phyloP scores from a whole-genome alignment of 2,797 vertebrate species.

The Austrolebias charrua region DNA sequence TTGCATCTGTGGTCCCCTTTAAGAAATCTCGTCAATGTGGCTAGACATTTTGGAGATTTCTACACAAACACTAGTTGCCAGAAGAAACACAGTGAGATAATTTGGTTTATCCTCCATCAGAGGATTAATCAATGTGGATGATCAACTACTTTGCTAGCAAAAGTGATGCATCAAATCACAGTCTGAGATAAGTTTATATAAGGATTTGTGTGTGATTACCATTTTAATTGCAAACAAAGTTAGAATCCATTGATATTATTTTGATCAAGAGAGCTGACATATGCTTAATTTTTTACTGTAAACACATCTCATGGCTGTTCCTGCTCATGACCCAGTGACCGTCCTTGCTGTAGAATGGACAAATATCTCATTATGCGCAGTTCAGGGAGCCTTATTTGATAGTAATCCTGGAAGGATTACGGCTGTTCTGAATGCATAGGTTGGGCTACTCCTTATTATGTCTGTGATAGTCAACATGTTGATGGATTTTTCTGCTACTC shows the following conservation, averaged over 20 bases:
- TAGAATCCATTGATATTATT: constrained; percentile 5
- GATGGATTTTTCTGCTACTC: constrained; percentile 31
- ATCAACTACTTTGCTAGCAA: too few species aligned
- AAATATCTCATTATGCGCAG: constrained; percentile 54
- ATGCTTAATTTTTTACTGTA: constrained; percentile 13
- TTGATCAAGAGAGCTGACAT: constrained; percentile 4
- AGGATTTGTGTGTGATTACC: constrained; percentile 25
- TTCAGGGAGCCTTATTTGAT: constrained; percentile 47
- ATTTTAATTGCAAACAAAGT: constrained; percentile 29
- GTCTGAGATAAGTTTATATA: constrained; percentile 25
- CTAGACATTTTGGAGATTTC: too few species aligned
- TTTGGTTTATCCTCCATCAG: too few species aligned
- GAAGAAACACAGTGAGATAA: too few species aligned
- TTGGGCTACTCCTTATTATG: constrained; percentile 31
- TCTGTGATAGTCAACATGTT: constrained; percentile 31
- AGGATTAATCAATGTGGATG: too few species aligned
- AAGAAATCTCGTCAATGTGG: too few species aligned
- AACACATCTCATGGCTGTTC: constrained; percentile 7
- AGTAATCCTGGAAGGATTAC: constrained; percentile 47
- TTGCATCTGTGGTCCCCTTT: too few species aligned
- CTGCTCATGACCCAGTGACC: constrained; percentile 5
- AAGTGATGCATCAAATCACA: too few species aligned
- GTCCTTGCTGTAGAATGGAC: constrained; percentile 51
- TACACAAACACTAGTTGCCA: too few species aligned
- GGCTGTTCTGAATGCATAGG: constrained; percentile 43